phyloP scores from a whole-genome alignment of 2,888 invertebrate genomes.

The Trissoscelio sp. region DNA sequence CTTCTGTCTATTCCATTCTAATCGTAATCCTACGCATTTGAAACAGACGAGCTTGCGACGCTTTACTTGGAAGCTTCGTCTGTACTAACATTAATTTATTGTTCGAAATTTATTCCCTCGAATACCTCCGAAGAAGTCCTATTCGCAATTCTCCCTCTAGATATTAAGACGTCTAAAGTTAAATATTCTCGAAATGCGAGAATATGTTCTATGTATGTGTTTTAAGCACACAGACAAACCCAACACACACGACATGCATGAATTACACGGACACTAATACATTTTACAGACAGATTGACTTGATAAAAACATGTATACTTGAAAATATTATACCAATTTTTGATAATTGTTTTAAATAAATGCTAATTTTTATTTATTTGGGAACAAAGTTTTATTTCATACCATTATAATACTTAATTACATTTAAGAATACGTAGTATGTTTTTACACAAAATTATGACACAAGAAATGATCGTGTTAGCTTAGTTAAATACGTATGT shows the following conservation, averaged over 20 bases:
- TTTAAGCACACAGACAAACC: constrained; percentile 78
- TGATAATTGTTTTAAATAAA: constrained; percentile 81
- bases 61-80: constrained; percentile 52
- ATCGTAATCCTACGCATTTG: constrained; percentile 51
- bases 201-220: constrained; percentile 81
- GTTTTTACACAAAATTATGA: background rate
- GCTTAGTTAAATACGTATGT: constrained; percentile 9
- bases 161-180: constrained; percentile 72
- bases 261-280: constrained; percentile 62
- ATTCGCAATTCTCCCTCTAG: constrained; percentile 66
- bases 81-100: constrained; percentile 81
- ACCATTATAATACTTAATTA: background rate
- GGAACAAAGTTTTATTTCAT: constrained; percentile 15
- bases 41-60: constrained; percentile 53
- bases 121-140: constrained; percentile 62
- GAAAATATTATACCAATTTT: constrained; percentile 76
- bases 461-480: background rate
- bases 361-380: constrained; percentile 81
- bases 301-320: constrained; percentile 69
- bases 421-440: background rate
- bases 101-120: constrained; percentile 73
- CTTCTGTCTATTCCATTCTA: constrained; percentile 35
- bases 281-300: constrained; percentile 55
- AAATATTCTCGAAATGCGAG: constrained; percentile 78
- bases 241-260: constrained; percentile 59